Percentiles rank a stretch among this genome's conserved stretches.
Conservation (phyloP, 64 coral and sea anemone species). For the Montipora efflorescens region DNA sequence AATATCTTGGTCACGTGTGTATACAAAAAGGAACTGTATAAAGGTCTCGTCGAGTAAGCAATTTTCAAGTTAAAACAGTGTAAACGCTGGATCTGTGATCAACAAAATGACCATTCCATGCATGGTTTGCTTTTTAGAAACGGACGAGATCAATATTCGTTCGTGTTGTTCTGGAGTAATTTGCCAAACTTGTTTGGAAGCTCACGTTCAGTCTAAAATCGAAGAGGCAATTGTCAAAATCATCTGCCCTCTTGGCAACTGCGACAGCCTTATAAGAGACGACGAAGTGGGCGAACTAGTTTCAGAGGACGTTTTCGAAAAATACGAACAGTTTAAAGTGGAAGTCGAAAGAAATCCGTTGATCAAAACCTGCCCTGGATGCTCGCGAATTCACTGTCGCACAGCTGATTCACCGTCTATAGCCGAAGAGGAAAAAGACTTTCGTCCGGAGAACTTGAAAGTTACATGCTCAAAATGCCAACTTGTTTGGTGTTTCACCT, state of each 20-base stretch:
- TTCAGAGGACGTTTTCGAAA: conserved; percentile 63
- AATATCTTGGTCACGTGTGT: conserved; percentile 31
- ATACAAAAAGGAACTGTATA: conserved; percentile 24
- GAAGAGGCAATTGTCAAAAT: conserved; percentile 82
- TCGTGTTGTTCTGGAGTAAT: conserved; percentile 69
- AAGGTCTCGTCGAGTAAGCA: conserved; percentile 23
- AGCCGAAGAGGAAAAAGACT: conserved; percentile 34
- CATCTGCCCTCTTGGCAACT: conserved; percentile 81
- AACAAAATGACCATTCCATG: conserved; percentile 52
- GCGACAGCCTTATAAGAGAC: conserved; percentile 70
- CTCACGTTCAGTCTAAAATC: conserved; percentile 83
- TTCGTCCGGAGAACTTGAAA: conserved; percentile 50
- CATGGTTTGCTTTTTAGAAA: conserved; percentile 80
- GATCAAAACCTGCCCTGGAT: conserved; percentile 88
- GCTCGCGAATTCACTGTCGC: conserved; percentile 79
- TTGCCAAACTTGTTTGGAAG: conserved; percentile 63
- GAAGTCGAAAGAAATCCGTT: conserved; percentile 80
- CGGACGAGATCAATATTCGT: conserved; percentile 60
- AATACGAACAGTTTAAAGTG: conserved; percentile 81
- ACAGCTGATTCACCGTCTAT: not conserved
- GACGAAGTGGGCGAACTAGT: conserved; percentile 69
- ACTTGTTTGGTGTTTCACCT: conserved; percentile 89
- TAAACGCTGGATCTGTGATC: not conserved
- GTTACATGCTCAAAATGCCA: conserved; percentile 82
- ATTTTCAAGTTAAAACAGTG: conserved; percentile 1